Conservation (phyloP, 1,140 invertebrate genomes). For the Drosophila ananassae region DNA sequence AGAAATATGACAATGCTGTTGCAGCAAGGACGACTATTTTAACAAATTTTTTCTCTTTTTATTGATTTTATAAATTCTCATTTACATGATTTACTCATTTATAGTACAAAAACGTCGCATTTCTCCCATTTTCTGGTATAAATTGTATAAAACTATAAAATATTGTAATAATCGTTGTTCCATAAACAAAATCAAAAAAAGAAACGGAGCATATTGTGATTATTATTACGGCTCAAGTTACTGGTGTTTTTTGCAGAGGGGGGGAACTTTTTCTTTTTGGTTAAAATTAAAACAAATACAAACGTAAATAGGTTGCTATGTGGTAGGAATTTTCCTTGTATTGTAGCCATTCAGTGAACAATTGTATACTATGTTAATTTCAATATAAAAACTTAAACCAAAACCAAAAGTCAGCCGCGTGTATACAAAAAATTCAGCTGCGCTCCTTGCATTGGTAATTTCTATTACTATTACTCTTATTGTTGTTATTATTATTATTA, state of each 20-base stretch:
- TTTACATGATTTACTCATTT: conserved; percentile 60
- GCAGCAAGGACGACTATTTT: conserved; percentile 11
- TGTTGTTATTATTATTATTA: conserved; percentile 12
- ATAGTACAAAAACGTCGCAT: conserved; percentile 63
- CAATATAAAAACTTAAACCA: conserved; percentile 31
- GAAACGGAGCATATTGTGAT: conserved; percentile 26
- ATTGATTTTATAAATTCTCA: conserved; percentile 68
- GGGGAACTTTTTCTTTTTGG: neutral
- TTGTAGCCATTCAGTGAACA: conserved; percentile 34
- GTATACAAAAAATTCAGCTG: conserved; percentile 56
- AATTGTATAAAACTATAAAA: conserved; percentile 54
- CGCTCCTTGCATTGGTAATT: conserved; percentile 26
- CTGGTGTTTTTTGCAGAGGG: neutral
- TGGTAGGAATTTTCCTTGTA: conserved; percentile 33
- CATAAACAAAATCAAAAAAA: conserved; percentile 42
- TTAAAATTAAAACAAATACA: conserved; percentile 14
- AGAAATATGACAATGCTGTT: conserved; percentile 27
- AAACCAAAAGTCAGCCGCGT: conserved; percentile 41
- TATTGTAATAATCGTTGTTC: conserved; percentile 47
- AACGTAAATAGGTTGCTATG: conserved; percentile 22
- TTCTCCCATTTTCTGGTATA: conserved; percentile 31
- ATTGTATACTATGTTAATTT: conserved; percentile 33
- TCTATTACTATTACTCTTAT: conserved; percentile 14
- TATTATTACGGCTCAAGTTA: conserved; percentile 9
- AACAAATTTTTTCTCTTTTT: conserved; percentile 56